Evolutionary conservation across 2,888 invertebrate genomes (phyloP).

Genomic region (Lasioglossum marginatum): DNA sequence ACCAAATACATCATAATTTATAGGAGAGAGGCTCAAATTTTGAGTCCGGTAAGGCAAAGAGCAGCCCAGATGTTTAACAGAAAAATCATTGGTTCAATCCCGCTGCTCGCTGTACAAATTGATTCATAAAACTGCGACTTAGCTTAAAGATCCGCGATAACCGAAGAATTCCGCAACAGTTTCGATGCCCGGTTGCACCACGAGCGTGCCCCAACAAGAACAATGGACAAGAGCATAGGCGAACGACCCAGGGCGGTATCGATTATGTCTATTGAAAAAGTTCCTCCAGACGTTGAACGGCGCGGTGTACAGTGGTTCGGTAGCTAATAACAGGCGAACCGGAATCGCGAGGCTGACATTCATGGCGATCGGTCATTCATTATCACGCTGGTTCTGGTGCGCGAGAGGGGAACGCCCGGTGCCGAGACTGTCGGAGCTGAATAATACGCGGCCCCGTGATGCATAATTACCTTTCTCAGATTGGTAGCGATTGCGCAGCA

Average conservation of each 20-base stretch:
- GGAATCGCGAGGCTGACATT: constrained; percentile 11
- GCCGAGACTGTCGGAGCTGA: constrained; percentile 5
- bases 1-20: too few species aligned
- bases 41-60: too few species aligned
- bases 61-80: too few species aligned
- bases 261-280: constrained; percentile 3
- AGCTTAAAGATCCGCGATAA: background rate
- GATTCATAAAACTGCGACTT: background rate
- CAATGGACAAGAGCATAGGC: background rate
- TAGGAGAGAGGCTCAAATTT: too few species aligned
- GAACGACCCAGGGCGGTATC: background rate
- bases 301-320: background rate
- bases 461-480: constrained; percentile 24
- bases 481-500: constrained; percentile 15
- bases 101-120: too few species aligned
- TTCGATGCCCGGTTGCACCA: background rate
- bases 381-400: constrained; percentile 14
- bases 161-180: background rate
- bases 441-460: constrained; percentile 26
- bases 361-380: constrained; percentile 35
- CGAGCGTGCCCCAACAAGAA: background rate
- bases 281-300: constrained; percentile 12
- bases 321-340: background rate
- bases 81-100: too few species aligned
- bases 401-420: constrained; percentile 14